These are phyloP conservation scores for Apostichopus parvimensis DNA, from an alignment of 35 echinoderm and acorn worm species.

Conservation along the genomic window DNA sequence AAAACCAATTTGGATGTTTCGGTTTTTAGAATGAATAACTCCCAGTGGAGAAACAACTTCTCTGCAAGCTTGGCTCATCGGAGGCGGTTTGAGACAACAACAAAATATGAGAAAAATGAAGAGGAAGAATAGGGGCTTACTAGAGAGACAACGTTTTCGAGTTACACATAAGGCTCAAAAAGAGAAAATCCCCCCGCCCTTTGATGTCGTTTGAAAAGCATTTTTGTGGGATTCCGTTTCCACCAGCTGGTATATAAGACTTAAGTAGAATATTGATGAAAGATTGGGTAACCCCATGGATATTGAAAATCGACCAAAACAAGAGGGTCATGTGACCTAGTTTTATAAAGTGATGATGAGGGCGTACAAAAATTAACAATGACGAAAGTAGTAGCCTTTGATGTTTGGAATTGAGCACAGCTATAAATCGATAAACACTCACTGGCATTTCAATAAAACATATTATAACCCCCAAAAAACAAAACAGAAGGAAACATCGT, in stretches of 20 bases:
- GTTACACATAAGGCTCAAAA: background rate
- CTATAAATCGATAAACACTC: background rate
- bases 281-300: background rate
- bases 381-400: background rate
- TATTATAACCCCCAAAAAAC: background rate
- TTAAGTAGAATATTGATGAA: background rate
- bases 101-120: background rate
- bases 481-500: no score
- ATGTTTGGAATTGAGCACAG: background rate
- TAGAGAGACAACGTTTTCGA: no score
- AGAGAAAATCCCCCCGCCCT: background rate
- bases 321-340: background rate
- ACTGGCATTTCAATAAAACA: background rate
- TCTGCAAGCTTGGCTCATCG: background rate
- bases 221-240: background rate
- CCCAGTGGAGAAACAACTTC: slow-evolving; percentile 6
- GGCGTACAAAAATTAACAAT: no score
- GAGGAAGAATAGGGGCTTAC: no score
- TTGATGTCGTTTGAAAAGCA: background rate
- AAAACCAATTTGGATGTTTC: slow-evolving; percentile 26
- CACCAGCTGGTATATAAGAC: background rate
- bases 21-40: slow-evolving; percentile 21
- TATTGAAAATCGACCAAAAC: background rate
- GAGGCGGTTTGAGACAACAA: slow-evolving; percentile 8
- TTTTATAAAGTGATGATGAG: background rate